phyloP scores from a whole-genome alignment of 23 tunicate species.

The Trididemnum nubilum region DNA sequence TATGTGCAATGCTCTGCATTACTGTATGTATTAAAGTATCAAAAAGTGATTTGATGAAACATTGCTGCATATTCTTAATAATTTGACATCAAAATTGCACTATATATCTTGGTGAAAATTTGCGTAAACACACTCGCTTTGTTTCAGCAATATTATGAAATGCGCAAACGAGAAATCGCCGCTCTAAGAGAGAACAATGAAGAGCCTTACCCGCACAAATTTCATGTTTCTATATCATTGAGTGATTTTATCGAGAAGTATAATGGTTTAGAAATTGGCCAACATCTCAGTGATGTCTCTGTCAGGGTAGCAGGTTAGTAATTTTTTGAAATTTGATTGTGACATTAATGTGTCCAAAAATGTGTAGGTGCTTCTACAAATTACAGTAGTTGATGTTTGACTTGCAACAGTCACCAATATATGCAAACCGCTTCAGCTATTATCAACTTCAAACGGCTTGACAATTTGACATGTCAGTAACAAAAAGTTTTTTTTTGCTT shows the following conservation, averaged over 20 bases:
- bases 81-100: no score
- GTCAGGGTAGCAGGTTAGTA: slow-evolving; percentile 59
- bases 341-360: not conserved
- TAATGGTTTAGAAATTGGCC: slow-evolving; percentile 56
- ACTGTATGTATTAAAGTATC: no score
- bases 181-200: slow-evolving; percentile 39
- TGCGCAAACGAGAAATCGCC: slow-evolving; percentile 64
- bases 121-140: no score
- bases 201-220: slow-evolving; percentile 95
- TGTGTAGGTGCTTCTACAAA: not conserved
- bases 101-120: no score
- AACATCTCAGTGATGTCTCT: slow-evolving; percentile 32
- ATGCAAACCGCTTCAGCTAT: no score
- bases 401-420: not conserved
- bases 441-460: no score
- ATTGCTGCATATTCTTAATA: no score
- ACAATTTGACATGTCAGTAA: no score
- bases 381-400: not conserved
- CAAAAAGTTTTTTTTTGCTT: no score
- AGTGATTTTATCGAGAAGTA: slow-evolving; percentile 63
- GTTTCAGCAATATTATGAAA: slow-evolving; percentile 87
- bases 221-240: slow-evolving; percentile 72
- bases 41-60: no score
- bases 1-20: no score
- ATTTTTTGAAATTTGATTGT: not conserved